Percentiles rank a stretch among this genome's conserved stretches.
phyloP scores from a whole-genome alignment of 2,888 invertebrate genomes.

The Tuta absoluta region DNA sequence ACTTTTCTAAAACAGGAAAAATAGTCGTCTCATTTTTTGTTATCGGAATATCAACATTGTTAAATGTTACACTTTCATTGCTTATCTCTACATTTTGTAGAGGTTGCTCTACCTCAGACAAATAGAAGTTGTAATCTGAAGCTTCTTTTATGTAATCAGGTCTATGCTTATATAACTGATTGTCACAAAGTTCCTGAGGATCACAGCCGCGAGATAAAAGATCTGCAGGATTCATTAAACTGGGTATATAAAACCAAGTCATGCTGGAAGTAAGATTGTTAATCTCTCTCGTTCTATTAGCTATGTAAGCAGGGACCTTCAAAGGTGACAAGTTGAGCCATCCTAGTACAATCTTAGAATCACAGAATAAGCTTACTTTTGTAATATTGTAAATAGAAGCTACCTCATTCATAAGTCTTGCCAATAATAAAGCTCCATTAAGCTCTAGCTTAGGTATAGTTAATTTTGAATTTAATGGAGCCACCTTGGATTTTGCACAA shows the following conservation, averaged over 20 bases:
- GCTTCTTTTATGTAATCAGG: constrained; percentile 12
- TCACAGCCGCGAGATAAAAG: constrained; percentile 26
- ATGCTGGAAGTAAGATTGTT: constrained; percentile 21
- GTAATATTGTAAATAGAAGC: constrained; percentile 23
- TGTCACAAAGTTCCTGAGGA: constrained; percentile 22
- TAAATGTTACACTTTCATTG: background rate
- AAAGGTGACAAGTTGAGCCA: constrained; percentile 29
- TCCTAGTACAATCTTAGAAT: constrained; percentile 32
- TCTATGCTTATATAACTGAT: constrained; percentile 24
- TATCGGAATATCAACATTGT: no score
- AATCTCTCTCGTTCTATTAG: constrained; percentile 32
- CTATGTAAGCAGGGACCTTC: constrained; percentile 31
- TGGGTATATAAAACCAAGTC: constrained; percentile 30
- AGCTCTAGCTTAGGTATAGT: constrained; percentile 32
- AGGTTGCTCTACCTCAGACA: constrained; percentile 26
- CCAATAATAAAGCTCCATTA: constrained; percentile 30
- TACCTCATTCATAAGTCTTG: constrained; percentile 22
- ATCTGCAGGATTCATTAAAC: constrained; percentile 32
- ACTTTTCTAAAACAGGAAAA: constrained; percentile 23
- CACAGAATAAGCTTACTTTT: constrained; percentile 25
- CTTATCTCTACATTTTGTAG: background rate
- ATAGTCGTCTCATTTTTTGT: no score
- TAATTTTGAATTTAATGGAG: constrained; percentile 26
- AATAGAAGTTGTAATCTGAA: constrained; percentile 18
- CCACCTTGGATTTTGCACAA: constrained; percentile 34